Percentiles rank a stretch among this genome's conserved stretches.
These are phyloP conservation scores for Aquatica leii DNA, from an alignment of 2,888 invertebrate genomes.

Conservation along the genomic window DNA sequence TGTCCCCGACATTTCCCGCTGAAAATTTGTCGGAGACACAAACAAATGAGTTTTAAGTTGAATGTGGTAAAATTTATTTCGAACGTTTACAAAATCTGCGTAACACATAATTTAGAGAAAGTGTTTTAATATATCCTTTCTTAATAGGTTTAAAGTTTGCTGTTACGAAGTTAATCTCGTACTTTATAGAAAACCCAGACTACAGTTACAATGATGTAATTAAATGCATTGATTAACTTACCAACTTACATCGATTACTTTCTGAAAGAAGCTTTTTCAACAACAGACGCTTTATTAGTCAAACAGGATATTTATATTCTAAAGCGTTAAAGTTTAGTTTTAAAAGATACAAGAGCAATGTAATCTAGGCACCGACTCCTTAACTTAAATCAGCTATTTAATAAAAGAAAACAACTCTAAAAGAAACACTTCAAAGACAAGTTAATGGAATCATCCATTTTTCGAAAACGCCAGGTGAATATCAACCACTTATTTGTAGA, in stretches of 20 bases:
- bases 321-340: no score
- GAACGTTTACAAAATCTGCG: not conserved
- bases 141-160: no score
- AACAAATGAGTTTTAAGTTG: constrained; percentile 15
- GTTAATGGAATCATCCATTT: constrained; percentile 14
- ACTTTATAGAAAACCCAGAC: no score
- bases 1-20: constrained; percentile 16
- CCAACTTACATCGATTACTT: no score
- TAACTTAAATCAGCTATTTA: not conserved
- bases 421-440: constrained; percentile 15
- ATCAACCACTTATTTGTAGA: constrained; percentile 20
- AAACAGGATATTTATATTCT: no score
- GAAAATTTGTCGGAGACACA: constrained; percentile 24
- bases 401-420: not conserved
- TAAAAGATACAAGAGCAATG: not conserved
- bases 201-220: no score
- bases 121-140: constrained; percentile 6
- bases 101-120: not conserved
- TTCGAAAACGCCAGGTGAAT: constrained; percentile 20
- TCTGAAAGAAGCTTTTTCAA: no score
- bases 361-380: not conserved
- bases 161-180: no score
- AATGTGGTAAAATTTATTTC: constrained; percentile 8
- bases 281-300: no score
- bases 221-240: no score